Evolutionary conservation across 1,140 invertebrate genomes (phyloP), one percentile per base, ranked within the genome.

Genomic region (Euglossa dilemma): DNA sequence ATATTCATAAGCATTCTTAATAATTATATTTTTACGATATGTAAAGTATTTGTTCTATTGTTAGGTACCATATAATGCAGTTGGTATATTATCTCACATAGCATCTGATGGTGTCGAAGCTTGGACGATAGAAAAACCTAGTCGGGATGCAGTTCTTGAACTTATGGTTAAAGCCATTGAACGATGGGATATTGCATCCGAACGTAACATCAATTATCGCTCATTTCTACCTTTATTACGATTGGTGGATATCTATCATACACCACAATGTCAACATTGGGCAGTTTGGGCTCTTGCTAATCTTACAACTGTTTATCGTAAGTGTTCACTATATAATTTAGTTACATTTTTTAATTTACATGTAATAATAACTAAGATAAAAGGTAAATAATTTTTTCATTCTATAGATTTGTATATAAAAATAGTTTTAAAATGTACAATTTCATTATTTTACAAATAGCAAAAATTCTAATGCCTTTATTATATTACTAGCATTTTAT

Each of bases 281-380:
- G 98, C 98, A 6, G 97, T 98, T n/a, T 99, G 99, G 99, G 99
- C 98, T 11, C 95, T 99, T 59, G 98, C 98, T 52, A 99, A 99
- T 95, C 95, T 99, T 28, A 99, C 98, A 20, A 96, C 96, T 89
- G 98, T 99, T 64, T 98, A 98, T 93, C 97, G 97, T 98, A 95
- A 97, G 97, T 97, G 91, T 87, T 79, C 14, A 56, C 63, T 43
- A 36, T 50, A 43, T 69, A 54, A 56, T 20, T 47, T 45, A 54
- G 63, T 72, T 82, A 5, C 43, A 50, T 67, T 66, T n/a, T n/a
- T 47, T 59, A 76, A 50, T 0, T 70, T 52, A 52, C 25, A 36
- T 36, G 36, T 36, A 36, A 36, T 36, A 4, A 36, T 36, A 36
- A 36, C 36, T 36, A 36, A 36, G 36, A 36, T 36, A 36, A 36